Evolutionary conservation across 2,113 vertebrate genomes (phyloP), one percentile per base, ranked within the genome.

Genomic region (Megaceryle maxima): DNA sequence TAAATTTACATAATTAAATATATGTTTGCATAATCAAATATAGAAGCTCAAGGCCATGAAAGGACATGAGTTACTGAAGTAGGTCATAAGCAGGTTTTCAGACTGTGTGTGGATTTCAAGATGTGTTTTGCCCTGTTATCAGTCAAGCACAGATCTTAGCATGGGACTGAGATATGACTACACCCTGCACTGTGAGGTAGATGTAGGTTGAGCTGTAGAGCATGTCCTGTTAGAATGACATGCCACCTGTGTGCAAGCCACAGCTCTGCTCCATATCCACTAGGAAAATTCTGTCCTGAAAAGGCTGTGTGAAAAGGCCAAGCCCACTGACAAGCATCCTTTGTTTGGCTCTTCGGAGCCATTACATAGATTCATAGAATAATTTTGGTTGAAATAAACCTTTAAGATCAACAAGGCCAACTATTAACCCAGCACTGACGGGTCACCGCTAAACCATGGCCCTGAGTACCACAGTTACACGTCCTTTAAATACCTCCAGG

Each of bases 51-150:
- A 87, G 28, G 10, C 31, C 15, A 3, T 44, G 37, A 37, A 85
- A 76, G 35, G 50, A 46, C 29, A 13, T 5, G 12, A 41, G 33
- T 43, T 4, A 46, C 37, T 84, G 4, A 88, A 57, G 33, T 3
- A 74, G 29, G 20, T 86, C 41, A 7, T 37, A 78, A 41, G 46
- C 37, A 78, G 50, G 35, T 21, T 57, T 82, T 87, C 22, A 67
- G 31, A 62, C 26, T 8, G 1, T 53, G 4, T 33, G 50, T 74
- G 26, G 18, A 44, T 91, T 91, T 92, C 22, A 10, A 48, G 60
- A 55, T 3, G 6, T 0, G 0, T 39, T 85, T 37, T 67, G 39
- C 15, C 0, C 1, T 81, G 11, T 56, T 87, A 29, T 14, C 20
- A 29, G 33, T 43, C 59, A 69, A 62, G 41, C 35, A 69, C 20